Conservation (phyloP, 1,140 invertebrate genomes). For the Cydia pomonella region DNA sequence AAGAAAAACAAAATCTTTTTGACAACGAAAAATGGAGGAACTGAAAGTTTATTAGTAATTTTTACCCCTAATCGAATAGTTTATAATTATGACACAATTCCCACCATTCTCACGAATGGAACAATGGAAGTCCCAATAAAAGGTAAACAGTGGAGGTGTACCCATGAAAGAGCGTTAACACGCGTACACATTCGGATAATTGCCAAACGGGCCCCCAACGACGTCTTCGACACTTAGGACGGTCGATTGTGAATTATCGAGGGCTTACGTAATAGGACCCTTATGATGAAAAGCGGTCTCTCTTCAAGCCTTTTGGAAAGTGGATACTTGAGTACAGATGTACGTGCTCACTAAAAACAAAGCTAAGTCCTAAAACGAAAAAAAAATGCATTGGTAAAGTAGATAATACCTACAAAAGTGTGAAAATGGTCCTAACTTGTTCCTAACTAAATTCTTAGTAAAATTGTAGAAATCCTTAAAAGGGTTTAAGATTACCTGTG, state of each 20-base stretch:
- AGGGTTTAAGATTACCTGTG: too few relatives aligned
- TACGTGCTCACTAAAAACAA: not conserved
- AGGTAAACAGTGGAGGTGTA: slow-evolving; percentile 11
- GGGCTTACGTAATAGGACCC: slow-evolving; percentile 6
- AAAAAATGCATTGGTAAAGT: too few relatives aligned
- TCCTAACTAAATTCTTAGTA: too few relatives aligned
- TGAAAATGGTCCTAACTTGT: too few relatives aligned
- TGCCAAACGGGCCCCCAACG: slow-evolving; percentile 31
- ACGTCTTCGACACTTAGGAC: slow-evolving; percentile 5
- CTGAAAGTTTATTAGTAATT: not conserved
- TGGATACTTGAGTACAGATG: not conserved
- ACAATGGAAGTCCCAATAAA: slow-evolving; percentile 1
- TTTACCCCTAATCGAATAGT: not conserved
- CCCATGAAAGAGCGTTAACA: slow-evolving; percentile 14
- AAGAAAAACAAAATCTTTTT: not conserved
- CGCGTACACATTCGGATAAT: slow-evolving; percentile 21
- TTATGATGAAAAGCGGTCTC: not conserved
- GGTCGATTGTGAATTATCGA: slow-evolving; percentile 15
- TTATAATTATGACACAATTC: slow-evolving; percentile 1
- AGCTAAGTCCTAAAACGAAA: not conserved
- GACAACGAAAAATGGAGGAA: not conserved
- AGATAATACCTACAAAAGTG: too few relatives aligned
- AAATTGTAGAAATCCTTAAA: too few relatives aligned
- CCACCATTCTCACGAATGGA: not conserved
- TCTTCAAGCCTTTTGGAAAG: not conserved